Conservation (phyloP, 2,113 vertebrate species). For the Motacilla alba region DNA sequence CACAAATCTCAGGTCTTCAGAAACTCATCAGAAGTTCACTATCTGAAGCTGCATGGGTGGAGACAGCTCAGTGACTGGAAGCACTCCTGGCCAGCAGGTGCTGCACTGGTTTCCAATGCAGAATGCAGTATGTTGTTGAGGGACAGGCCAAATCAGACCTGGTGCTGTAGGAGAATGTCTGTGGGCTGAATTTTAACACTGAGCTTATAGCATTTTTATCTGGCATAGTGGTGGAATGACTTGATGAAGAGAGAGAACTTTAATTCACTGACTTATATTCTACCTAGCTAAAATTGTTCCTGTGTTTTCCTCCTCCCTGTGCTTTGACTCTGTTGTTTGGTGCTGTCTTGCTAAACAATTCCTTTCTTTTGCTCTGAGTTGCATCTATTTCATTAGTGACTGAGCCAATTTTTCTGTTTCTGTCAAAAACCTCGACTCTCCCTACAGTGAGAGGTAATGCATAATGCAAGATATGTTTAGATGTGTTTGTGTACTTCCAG, state of each 20-base stretch:
- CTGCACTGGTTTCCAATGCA: rapidly evolving
- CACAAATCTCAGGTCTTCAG: neutral
- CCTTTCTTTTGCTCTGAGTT: neutral
- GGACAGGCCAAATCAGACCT: neutral
- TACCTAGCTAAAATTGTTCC: neutral
- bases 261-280: neutral
- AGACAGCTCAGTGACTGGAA: neutral
- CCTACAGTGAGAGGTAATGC: neutral
- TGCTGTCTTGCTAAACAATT: neutral
- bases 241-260: neutral
- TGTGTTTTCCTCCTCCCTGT: neutral
- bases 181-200: neutral
- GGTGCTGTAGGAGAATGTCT: neutral
- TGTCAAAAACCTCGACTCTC: neutral
- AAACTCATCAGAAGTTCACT: neutral
- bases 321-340: neutral
- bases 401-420: neutral
- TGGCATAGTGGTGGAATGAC: neutral
- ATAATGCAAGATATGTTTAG: neutral
- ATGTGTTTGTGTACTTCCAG: neutral
- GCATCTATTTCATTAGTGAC: neutral
- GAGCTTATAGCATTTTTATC: neutral
- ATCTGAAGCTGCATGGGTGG: neutral
- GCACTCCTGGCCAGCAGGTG: neutral
- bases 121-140: rapidly evolving